Evolutionary conservation across 2,797 vertebrate species (phyloP), one percentile per base, ranked within the genome.

Genomic region (Cyclopterus lumpus): DNA sequence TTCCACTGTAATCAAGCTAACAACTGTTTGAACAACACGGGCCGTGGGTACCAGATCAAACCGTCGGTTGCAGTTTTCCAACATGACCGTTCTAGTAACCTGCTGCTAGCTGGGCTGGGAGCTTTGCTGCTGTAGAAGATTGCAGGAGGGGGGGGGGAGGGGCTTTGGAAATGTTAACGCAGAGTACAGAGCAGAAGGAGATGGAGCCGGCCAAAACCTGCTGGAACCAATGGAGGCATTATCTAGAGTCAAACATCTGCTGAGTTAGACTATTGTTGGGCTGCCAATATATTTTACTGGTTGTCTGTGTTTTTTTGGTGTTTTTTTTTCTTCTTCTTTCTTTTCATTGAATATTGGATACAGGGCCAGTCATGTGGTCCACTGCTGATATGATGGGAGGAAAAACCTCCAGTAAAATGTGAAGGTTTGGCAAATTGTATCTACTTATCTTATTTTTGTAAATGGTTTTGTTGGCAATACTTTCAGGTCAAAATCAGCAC

Each of bases 191-290:
- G 59, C 67, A 72, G 63, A 75, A 66, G 71, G 44, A 75, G 38
- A 26, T 22, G 53, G 10, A 55, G 65, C 15, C 54, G 18, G 64
- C 63, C 65, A 78, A 69, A 73, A 72, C 48, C 71, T 73, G 55
- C 67, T 75, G 68, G 67, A 79, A 77, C 70, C 63, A 71, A 40
- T 49, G 26, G 36, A 49, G 36, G 61, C 65, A 79, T 75, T 64
- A 74, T 77, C 79, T 59, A 44, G 66, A 84, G 61, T 75, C 76
- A 73, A 84, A 84, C 82, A 84, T 78, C 77, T 82, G 77, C 44
- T 40, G 62, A 55, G 53, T 73, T 48, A 22, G 40, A 59, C 32
- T 42, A 24, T 61, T 70, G 68, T 28, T 40, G 36, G 62, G 24
- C 67, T 74, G 76, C 59, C 75, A 82, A 18, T 62, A 11, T 66